Evolutionary conservation across 2,797 vertebrate genomes (phyloP), one percentile per base, ranked within the genome.

Genomic region (Neosalanx taihuensis): DNA sequence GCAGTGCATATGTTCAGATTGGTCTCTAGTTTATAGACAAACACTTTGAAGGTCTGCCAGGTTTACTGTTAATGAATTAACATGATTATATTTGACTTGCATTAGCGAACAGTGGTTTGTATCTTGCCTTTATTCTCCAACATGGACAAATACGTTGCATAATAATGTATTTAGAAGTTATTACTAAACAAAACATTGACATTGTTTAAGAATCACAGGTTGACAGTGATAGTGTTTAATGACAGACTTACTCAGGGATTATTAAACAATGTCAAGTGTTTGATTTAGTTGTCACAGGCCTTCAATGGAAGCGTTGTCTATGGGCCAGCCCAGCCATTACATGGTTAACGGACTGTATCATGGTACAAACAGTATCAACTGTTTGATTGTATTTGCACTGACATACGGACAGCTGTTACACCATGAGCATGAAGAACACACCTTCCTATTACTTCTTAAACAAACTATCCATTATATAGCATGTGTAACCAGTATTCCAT

Each of bases 1-100:
- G 23, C 33, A 72, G 72, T 76, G 58, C 67, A 67, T 76, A 15
- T 63, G 29, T 3, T 56, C 31, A 49, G 70, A 57, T 66, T 31
- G 41, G 51, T 74, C 57, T 13, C 56, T 57, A 69, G 33, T 10
- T 29, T 29, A 17, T 46, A 33, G 58, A 15, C 46, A n/a, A 4
- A 56, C 30, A 57, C 66, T 57, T 23, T 23, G 29, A 68, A 12
- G 37, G 17, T 3, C 26, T 30, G 30, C 17, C 35, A 17, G 70
- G 63, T 29, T 1, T 17, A 26, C 72, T 64, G n/a, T 64, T 20
- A n/a, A 1, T 18, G 51, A 56, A 60, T 65, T 20, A 62, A 64
- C 1, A 72, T 30, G 4, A 61, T 30, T n/a, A 6, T 63, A 31
- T 37, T 15, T 30, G 17, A n/a, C 6, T 64, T 2, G 31, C n/a